Base-by-base conservation (phyloP, 2,888 invertebrate genomes). In the Nowickia ferox region DNA sequence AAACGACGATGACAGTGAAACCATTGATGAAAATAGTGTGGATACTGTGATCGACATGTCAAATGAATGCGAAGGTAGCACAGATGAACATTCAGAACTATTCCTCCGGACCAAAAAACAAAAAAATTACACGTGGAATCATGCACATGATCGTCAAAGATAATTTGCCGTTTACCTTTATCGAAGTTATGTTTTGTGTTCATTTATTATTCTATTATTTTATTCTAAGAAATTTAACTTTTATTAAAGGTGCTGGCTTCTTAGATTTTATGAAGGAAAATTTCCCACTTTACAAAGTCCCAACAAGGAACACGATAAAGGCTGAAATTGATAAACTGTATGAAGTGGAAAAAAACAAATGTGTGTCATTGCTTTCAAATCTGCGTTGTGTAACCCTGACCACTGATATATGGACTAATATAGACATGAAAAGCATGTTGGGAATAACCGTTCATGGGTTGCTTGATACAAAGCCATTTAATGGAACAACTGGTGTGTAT, bases 351-450 rank as follows among this genome's bases (percentile, higher is more conserved):
- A 15, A n/a, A n/a, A n/a, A n/a, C n/a, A n/a, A n/a, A n/a, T n/a
- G n/a, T n/a, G n/a, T n/a, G n/a, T n/a, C n/a, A n/a, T n/a, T n/a
- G n/a, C n/a, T n/a, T n/a, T 61, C 61, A 61, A 13, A 61, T n/a
- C 40, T 61, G 61, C 17, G 40, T 69, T 55, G 42, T 53, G 17
- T 69, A 69, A 55, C 51, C 51, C 51, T 68, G 51, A 68, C 66
- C 48, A 68, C 66, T 68, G 66, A 68, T 51, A 68, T 51, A 68
- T 68, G 65, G 65, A 65, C 65, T 65, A 46, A 65, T 46, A 65
- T 46, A 46, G 46, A 51, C 48, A 68, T 68, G 66, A 68, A 65
- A 17, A 65, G 65, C 44, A 65, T 65, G 65, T 19, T 65, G 46
- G 65, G 65, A 46, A n/a, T 65, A 51, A 68, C 66, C 48, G 66